phyloP scores from a whole-genome alignment of 2,888 invertebrate species.

The Trachelus stipa region DNA sequence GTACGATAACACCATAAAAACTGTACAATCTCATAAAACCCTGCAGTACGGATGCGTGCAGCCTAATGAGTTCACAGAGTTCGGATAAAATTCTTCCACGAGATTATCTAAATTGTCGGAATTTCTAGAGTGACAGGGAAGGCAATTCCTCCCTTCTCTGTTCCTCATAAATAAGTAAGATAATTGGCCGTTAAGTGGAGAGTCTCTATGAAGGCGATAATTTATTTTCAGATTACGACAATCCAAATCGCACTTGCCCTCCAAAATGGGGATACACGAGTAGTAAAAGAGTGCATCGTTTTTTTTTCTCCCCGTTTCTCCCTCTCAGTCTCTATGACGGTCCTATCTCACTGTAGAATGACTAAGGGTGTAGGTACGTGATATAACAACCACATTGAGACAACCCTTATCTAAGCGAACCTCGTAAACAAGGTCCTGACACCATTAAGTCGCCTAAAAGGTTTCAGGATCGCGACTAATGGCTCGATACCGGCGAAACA shows the following conservation, averaged over 20 bases:
- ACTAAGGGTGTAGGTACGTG: constrained; percentile 10
- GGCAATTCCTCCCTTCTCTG: too few relatives aligned
- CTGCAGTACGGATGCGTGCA: too few relatives aligned
- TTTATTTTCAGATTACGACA: constrained; percentile 12
- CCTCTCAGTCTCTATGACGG: background rate
- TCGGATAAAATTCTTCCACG: too few relatives aligned
- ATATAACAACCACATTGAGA: constrained; percentile 9
- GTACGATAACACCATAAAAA: too few relatives aligned
- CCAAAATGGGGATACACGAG: constrained; percentile 9
- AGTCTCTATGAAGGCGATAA: constrained; percentile 5
- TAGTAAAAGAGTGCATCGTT: constrained; percentile 7
- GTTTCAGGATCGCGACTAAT: constrained; percentile 34
- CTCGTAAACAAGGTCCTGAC: constrained; percentile 35
- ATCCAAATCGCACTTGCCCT: constrained; percentile 13
- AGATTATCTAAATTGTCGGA: too few relatives aligned
- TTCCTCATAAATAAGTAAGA: background rate
- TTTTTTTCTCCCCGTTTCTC: background rate
- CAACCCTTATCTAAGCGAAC: constrained; percentile 37
- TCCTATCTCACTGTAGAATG: too few relatives aligned
- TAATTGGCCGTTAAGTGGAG: background rate
- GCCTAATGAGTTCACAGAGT: too few relatives aligned
- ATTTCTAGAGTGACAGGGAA: too few relatives aligned
- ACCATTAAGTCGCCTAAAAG: constrained; percentile 32
- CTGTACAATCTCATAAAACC: too few relatives aligned
- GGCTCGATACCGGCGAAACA: constrained; percentile 36